Percentiles rank a stretch among this genome's conserved stretches.
phyloP scores from a whole-genome alignment of 2,888 invertebrate species.

The Orthosia incerta region DNA sequence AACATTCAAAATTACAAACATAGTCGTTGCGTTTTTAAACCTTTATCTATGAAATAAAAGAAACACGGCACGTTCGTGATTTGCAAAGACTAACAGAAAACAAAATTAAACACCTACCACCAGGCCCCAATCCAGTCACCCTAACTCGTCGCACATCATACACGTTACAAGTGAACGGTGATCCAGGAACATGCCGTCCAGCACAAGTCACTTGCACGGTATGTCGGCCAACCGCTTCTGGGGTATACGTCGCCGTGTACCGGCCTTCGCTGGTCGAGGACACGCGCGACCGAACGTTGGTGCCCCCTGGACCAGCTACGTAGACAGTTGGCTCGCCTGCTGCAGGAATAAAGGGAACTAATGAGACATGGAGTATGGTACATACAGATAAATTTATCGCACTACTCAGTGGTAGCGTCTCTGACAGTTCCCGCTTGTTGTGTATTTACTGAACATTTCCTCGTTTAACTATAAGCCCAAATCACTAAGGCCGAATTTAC shows the following conservation, averaged over 20 bases:
- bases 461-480: too few species aligned
- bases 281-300: slow-evolving; percentile 94
- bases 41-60: neutral
- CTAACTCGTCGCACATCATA: slow-evolving; percentile 97
- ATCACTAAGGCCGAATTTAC: too few species aligned
- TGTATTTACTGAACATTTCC: too few species aligned
- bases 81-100: neutral
- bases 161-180: slow-evolving; percentile 98
- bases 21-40: neutral
- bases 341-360: slow-evolving; percentile 56
- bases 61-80: neutral
- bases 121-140: slow-evolving; percentile 92
- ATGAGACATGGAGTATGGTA: neutral
- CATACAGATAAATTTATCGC: too few species aligned
- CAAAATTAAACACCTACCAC: slow-evolving; percentile 75
- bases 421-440: too few species aligned
- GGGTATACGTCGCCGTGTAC: slow-evolving; percentile 95
- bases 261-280: slow-evolving; percentile 92
- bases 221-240: slow-evolving; percentile 97
- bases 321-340: slow-evolving; percentile 93
- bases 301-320: slow-evolving; percentile 96
- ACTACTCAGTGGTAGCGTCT: too few species aligned
- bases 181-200: slow-evolving; percentile 96
- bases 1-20: too few species aligned
- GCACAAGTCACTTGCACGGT: slow-evolving; percentile 95